phyloP scores from a whole-genome alignment of 2,888 invertebrate species.

The Caenorhabditis doughertyi region DNA sequence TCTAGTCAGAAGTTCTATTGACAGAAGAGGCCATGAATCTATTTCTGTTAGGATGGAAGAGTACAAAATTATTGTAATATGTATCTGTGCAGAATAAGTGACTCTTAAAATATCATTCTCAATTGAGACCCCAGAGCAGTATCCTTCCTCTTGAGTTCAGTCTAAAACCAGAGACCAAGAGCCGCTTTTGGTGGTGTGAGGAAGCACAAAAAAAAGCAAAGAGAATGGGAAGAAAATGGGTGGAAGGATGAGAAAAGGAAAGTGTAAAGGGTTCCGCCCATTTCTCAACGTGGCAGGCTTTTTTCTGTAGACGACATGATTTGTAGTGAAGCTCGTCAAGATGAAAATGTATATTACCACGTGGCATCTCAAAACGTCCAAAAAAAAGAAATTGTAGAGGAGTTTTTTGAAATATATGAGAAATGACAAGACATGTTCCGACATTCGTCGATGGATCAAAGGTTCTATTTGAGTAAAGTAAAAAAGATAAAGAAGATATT shows the following conservation, averaged over 20 bases:
- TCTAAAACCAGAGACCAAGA: conserved; percentile 36
- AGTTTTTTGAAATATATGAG: neutral
- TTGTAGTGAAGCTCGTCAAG: neutral
- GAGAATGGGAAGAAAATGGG: conserved; percentile 14
- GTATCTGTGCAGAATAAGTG: neutral
- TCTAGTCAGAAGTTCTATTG: neutral
- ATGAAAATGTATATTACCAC: neutral
- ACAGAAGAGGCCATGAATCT: neutral
- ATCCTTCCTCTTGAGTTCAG: conserved; percentile 9
- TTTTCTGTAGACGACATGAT: conserved; percentile 7
- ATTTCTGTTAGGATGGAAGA: neutral
- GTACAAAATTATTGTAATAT: conserved; percentile 19
- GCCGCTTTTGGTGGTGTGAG: conserved; percentile 31
- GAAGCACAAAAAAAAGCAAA: neutral
- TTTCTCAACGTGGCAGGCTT: conserved; percentile 45
- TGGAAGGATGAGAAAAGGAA: conserved; percentile 24
- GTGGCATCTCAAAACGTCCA: neutral
- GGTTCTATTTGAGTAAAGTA: conserved; percentile 23
- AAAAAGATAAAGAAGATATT: conserved; percentile 29
- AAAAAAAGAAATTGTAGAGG: conserved; percentile 4
- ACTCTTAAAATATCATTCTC: conserved; percentile 5
- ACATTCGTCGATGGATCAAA: conserved; percentile 17
- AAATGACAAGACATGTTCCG: conserved; percentile 8
- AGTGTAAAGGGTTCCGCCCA: conserved; percentile 20
- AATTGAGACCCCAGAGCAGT: conserved; percentile 3